Evolutionary conservation across 2,888 invertebrate species (phyloP).

Genomic region (Cristatella mucedo): DNA sequence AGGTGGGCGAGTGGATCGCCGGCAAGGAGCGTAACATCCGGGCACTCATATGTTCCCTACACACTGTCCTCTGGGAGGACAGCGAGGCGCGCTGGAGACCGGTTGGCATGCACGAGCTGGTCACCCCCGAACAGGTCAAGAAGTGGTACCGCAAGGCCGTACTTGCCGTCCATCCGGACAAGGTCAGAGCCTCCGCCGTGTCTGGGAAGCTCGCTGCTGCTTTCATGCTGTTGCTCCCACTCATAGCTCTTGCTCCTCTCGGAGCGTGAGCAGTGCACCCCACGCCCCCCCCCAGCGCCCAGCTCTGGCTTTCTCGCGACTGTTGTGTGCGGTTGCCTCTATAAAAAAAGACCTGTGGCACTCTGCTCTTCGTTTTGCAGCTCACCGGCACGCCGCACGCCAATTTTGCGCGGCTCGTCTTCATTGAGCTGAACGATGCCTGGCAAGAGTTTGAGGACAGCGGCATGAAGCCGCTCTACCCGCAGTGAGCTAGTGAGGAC

Average conservation of each 20-base stretch:
- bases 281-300: too few species aligned
- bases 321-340: too few species aligned
- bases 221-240: too few species aligned
- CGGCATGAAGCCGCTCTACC: constrained; percentile 11
- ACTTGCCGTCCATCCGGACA: constrained; percentile 93
- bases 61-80: constrained; percentile 70
- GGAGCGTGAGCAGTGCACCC: too few species aligned
- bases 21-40: constrained; percentile 93
- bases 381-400: constrained; percentile 82
- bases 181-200: constrained; percentile 47
- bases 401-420: constrained; percentile 81
- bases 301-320: too few species aligned
- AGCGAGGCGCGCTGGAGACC: constrained; percentile 73
- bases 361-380: constrained; percentile 53
- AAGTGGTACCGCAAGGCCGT: constrained; percentile 87
- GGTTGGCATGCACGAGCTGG: constrained; percentile 83
- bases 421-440: constrained; percentile 96
- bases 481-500: too few species aligned
- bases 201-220: constrained; percentile 4
- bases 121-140: constrained; percentile 80
- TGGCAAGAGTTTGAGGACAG: constrained; percentile 84
- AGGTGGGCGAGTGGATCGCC: constrained; percentile 62
- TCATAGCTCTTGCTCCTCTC: too few species aligned
- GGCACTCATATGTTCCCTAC: constrained; percentile 80
- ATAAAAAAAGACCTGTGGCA: too few species aligned